Evolutionary conservation across 1,140 invertebrate species (phyloP).

Genomic region (Calliopsis andreniformis): DNA sequence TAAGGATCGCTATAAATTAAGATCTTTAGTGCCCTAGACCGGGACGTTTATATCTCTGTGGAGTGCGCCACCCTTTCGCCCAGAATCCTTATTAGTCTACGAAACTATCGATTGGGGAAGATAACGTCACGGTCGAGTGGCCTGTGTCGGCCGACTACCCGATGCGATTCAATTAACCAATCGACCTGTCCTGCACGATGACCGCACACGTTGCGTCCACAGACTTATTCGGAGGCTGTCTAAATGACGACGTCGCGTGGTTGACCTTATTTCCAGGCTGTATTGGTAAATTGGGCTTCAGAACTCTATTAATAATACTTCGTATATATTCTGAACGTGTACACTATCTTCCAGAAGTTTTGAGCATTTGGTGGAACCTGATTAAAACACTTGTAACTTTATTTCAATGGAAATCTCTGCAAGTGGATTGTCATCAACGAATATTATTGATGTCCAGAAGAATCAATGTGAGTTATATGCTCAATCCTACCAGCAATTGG

Average conservation of each 20-base stretch:
- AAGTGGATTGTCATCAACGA: too few relatives aligned
- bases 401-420: too few relatives aligned
- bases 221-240: conserved; percentile 22
- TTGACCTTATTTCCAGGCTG: not conserved
- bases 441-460: too few relatives aligned
- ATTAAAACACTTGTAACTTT: too few relatives aligned
- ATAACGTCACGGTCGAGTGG: conserved; percentile 39
- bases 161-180: conserved; percentile 52
- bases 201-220: not conserved
- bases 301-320: not conserved
- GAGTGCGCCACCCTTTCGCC: conserved; percentile 13
- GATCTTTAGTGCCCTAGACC: conserved; percentile 47
- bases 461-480: too few relatives aligned
- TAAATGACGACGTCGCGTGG: not conserved
- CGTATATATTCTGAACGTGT: too few relatives aligned
- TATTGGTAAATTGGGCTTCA: not conserved
- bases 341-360: too few relatives aligned
- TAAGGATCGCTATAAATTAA: conserved; percentile 60
- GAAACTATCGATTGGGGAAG: conserved; percentile 36
- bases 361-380: too few relatives aligned
- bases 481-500: too few relatives aligned
- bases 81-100: conserved; percentile 33
- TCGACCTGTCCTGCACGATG: conserved; percentile 16
- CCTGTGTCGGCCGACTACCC: conserved; percentile 3
- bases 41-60: conserved; percentile 24